These are phyloP conservation scores for Chaenocephalus aceratus DNA, from an alignment of 2,113 vertebrate species.

Conservation along the genomic window DNA sequence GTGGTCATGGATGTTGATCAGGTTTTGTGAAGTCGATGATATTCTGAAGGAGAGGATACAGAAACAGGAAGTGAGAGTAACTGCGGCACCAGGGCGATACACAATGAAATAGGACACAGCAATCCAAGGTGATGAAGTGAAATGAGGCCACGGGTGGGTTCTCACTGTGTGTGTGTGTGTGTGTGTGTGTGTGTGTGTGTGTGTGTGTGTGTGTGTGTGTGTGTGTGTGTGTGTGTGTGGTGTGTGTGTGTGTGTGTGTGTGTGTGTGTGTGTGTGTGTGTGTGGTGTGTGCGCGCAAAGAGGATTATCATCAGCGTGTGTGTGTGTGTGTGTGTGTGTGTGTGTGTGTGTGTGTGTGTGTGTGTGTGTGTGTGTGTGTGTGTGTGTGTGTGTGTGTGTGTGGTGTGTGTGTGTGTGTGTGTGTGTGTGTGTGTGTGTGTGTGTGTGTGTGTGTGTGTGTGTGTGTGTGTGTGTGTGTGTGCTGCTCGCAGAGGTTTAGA, in stretches of 20 bases:
- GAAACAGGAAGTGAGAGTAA: slow-evolving; percentile 28
- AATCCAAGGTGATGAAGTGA: slow-evolving; percentile 34
- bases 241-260: slow-evolving; percentile 20
- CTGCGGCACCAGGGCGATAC: background rate
- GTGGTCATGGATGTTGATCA: background rate
- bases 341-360: slow-evolving; percentile 21
- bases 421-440: slow-evolving; percentile 15
- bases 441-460: slow-evolving; percentile 17
- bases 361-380: slow-evolving; percentile 14
- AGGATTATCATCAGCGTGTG: no score
- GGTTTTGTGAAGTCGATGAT: slow-evolving; percentile 25
- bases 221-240: slow-evolving; percentile 24
- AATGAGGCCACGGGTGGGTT: slow-evolving; percentile 52
- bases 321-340: slow-evolving; percentile 37
- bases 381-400: slow-evolving; percentile 23
- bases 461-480: slow-evolving; percentile 48
- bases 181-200: slow-evolving; percentile 21
- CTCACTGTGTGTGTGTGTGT: background rate
- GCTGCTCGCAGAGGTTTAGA: slow-evolving; percentile 72
- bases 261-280: slow-evolving; percentile 5
- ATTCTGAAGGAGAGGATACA: slow-evolving; percentile 42
- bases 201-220: slow-evolving; percentile 24
- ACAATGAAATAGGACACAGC: slow-evolving; percentile 41
- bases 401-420: slow-evolving; percentile 4
- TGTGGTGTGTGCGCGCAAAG: no score